phyloP scores from a whole-genome alignment of 1,140 invertebrate species.

The Drosophila takahashii region DNA sequence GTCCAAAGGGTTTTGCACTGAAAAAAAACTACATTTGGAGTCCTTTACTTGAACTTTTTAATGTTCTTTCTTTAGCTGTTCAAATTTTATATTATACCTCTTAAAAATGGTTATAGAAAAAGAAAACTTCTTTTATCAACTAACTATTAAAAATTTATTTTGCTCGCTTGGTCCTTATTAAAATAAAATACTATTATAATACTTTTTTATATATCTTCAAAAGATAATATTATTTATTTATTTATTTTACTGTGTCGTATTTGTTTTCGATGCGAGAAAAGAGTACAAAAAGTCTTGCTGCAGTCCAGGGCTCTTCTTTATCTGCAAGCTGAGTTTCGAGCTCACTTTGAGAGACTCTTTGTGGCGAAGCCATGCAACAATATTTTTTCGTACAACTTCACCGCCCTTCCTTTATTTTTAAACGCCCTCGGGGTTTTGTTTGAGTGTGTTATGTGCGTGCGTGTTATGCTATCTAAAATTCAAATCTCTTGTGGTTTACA shows the following conservation, averaged over 20 bases:
- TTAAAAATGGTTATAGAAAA: too few species aligned
- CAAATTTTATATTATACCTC: too few species aligned
- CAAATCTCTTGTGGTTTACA: slow-evolving; percentile 76
- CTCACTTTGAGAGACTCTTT: slow-evolving; percentile 18
- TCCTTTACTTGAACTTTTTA: too few species aligned
- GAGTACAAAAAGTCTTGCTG: neutral
- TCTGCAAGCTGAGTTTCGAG: slow-evolving; percentile 22
- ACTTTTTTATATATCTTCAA: too few species aligned
- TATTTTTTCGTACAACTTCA: slow-evolving; percentile 19
- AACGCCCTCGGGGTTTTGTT: slow-evolving; percentile 14
- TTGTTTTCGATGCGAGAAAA: slow-evolving; percentile 1
- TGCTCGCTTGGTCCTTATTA: too few species aligned
- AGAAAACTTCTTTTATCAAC: too few species aligned
- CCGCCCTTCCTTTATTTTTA: slow-evolving; percentile 47
- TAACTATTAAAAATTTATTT: too few species aligned
- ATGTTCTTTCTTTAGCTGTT: too few species aligned
- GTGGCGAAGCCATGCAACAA: slow-evolving; percentile 22
- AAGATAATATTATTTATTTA: neutral
- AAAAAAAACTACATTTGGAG: too few species aligned
- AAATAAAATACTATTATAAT: too few species aligned
- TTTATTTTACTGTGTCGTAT: neutral
- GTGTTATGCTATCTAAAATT: slow-evolving; percentile 70
- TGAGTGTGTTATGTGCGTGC: slow-evolving; percentile 29
- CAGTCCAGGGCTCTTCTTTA: slow-evolving; percentile 19
- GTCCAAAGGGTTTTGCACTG: slow-evolving; percentile 17